phyloP scores from a whole-genome alignment of 2,888 invertebrate species.

The Protonemura montana region DNA sequence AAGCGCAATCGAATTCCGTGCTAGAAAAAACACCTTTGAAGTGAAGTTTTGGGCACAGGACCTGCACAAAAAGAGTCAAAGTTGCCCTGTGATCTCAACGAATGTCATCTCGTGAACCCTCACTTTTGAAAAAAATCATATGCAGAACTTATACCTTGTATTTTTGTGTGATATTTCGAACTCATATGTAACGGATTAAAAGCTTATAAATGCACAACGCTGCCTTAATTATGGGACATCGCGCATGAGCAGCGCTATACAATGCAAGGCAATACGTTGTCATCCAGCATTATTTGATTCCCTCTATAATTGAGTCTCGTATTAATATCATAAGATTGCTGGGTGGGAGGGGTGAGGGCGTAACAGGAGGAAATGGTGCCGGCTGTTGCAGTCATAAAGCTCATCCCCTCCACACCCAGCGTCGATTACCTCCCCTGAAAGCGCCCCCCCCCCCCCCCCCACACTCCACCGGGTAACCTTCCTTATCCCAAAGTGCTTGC shows the following conservation, averaged over 20 bases:
- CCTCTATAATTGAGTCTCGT: conserved; percentile 1
- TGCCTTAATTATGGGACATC: background rate
- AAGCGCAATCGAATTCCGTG: too few relatives aligned
- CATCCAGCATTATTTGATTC: background rate
- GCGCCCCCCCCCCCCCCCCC: conserved; percentile 29
- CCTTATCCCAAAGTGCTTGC: background rate
- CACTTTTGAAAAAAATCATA: too few relatives aligned
- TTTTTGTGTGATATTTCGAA: too few relatives aligned
- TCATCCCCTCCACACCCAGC: background rate
- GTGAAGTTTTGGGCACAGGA: too few relatives aligned
- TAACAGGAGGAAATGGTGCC: background rate
- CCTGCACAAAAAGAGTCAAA: too few relatives aligned
- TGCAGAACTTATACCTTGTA: too few relatives aligned
- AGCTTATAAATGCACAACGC: too few relatives aligned
- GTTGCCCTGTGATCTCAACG: too few relatives aligned
- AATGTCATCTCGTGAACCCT: too few relatives aligned
- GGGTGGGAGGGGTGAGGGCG: background rate
- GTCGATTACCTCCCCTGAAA: conserved; percentile 47
- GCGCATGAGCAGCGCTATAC: background rate
- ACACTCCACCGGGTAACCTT: conserved; percentile 16
- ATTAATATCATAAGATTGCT: conserved; percentile 7
- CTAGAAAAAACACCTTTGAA: too few relatives aligned
- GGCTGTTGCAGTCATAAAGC: conserved; percentile 12
- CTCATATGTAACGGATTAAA: too few relatives aligned
- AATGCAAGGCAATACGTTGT: background rate